Evolutionary conservation across 1,140 invertebrate genomes (phyloP).

Genomic region (Orius insidiosus): DNA sequence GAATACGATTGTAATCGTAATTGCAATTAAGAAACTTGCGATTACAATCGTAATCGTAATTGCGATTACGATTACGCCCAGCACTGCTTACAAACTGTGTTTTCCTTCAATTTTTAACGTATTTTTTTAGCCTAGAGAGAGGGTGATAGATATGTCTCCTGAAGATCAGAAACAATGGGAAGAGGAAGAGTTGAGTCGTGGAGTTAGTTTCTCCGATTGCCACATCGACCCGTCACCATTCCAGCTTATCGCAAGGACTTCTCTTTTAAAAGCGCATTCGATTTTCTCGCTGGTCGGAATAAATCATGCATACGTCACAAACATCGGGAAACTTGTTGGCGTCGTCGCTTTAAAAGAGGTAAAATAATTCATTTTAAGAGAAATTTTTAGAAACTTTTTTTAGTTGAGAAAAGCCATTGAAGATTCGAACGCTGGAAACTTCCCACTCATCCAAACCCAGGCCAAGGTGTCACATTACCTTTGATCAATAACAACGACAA

Average conservation of each 20-base stretch:
- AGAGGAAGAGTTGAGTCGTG: slow-evolving; percentile 64
- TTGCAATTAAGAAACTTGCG: no score
- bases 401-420: slow-evolving; percentile 74
- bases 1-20: no score
- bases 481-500: slow-evolving; percentile 9
- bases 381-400: no score
- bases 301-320: slow-evolving; percentile 94
- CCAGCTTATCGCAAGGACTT: slow-evolving; percentile 90
- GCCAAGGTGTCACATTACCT: neutral
- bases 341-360: slow-evolving; percentile 94
- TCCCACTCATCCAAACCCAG: slow-evolving; percentile 6
- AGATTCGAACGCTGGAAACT: slow-evolving; percentile 55
- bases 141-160: slow-evolving; percentile 85
- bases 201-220: slow-evolving; percentile 71
- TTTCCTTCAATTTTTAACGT: neutral
- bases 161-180: slow-evolving; percentile 87
- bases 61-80: no score
- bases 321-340: slow-evolving; percentile 85
- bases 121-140: slow-evolving; percentile 51
- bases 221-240: slow-evolving; percentile 98
- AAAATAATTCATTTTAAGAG: slow-evolving; percentile 4
- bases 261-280: slow-evolving; percentile 92
- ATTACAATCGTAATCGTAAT: no score
- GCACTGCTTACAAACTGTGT: no score
- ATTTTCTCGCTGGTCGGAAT: slow-evolving; percentile 93